phyloP scores from a whole-genome alignment of 2,888 invertebrate species.

The Hirtodrosophila duncani region DNA sequence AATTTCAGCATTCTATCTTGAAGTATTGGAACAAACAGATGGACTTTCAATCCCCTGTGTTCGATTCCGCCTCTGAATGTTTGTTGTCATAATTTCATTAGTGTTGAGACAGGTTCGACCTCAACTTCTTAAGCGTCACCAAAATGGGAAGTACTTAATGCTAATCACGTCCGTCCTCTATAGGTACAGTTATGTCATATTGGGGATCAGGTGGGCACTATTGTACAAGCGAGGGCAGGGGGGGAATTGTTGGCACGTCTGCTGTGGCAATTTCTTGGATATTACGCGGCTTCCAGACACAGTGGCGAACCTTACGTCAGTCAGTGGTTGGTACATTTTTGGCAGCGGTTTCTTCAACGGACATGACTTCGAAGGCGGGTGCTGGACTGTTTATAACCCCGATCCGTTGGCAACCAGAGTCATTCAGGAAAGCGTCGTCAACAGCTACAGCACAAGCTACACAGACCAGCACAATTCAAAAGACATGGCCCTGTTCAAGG shows the following conservation, averaged over 20 bases:
- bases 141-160: conserved; percentile 36
- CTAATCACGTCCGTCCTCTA: conserved; percentile 47
- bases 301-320: conserved; percentile 42
- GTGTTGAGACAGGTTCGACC: conserved; percentile 45
- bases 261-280: conserved; percentile 48
- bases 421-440: conserved; percentile 50
- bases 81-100: neutral
- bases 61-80: neutral
- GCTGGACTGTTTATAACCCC: conserved; percentile 51
- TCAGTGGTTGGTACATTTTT: conserved; percentile 35
- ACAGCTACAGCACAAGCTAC: conserved; percentile 9
- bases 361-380: conserved; percentile 16
- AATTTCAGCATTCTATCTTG: too few relatives aligned
- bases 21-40: too few relatives aligned
- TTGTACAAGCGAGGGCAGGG: conserved; percentile 35
- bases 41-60: too few relatives aligned
- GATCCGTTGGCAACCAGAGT: conserved; percentile 15
- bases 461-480: conserved; percentile 1
- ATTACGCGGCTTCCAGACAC: conserved; percentile 8
- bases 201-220: neutral
- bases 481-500: conserved; percentile 55
- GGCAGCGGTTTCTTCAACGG: conserved; percentile 55
- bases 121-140: conserved; percentile 12
- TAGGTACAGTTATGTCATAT: conserved; percentile 53
- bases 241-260: conserved; percentile 63